Percentiles rank a stretch among this genome's conserved stretches.
Conservation (phyloP, 2,113 vertebrate genomes). For the Oryzias javanicus region DNA sequence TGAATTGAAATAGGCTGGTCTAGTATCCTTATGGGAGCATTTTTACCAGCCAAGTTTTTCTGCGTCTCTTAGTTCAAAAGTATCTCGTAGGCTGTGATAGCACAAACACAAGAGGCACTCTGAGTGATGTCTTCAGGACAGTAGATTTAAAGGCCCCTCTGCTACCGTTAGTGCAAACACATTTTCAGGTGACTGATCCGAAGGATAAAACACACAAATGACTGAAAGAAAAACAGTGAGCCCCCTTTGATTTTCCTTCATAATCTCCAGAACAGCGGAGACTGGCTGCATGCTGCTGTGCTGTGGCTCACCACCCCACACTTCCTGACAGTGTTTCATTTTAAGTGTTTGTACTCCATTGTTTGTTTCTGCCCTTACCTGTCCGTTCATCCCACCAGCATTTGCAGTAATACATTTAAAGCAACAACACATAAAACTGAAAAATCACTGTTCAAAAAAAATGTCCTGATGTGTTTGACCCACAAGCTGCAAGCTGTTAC, state of each 20-base stretch:
- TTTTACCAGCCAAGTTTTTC: slow-evolving; percentile 54
- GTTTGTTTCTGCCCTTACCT: neutral
- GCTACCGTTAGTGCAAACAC: slow-evolving; percentile 49
- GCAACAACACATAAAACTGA: too few relatives aligned
- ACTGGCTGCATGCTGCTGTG: neutral
- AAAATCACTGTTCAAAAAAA: too few relatives aligned
- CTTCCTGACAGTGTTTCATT: neutral
- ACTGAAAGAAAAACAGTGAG: slow-evolving; percentile 15
- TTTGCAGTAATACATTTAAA: neutral
- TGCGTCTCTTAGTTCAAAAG: slow-evolving; percentile 24
- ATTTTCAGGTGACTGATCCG: slow-evolving; percentile 26
- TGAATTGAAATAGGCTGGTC: slow-evolving; percentile 73
- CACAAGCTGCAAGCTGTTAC: too few relatives aligned
- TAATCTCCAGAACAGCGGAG: neutral
- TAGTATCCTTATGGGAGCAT: slow-evolving; percentile 65
- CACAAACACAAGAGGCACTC: slow-evolving; percentile 8
- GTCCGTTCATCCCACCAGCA: neutral
- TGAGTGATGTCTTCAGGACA: slow-evolving; percentile 25
- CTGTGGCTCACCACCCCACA: neutral
- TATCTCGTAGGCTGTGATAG: slow-evolving; percentile 35
- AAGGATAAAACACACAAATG: neutral
- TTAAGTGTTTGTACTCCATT: too few relatives aligned
- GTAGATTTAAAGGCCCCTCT: slow-evolving; percentile 15
- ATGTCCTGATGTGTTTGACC: too few relatives aligned
- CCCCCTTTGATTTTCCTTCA: neutral